phyloP scores from a whole-genome alignment of 53 echinoderm and acorn worm genomes.

The Crossaster papposus region DNA sequence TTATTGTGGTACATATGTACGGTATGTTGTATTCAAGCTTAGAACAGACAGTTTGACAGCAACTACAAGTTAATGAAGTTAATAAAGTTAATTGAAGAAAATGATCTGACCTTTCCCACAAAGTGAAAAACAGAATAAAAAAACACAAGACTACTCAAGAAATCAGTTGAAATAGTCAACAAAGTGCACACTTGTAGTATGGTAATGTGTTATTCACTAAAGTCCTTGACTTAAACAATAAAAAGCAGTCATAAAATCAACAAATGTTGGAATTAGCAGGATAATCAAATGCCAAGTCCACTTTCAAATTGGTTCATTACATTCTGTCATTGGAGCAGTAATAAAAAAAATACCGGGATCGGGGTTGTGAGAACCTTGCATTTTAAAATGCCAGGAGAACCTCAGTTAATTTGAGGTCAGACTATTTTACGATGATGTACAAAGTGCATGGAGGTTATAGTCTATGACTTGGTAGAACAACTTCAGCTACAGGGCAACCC shows the following conservation, averaged over 20 bases:
- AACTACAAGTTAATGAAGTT: background rate
- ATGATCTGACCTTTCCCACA: background rate
- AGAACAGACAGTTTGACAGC: no score
- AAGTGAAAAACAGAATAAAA: background rate
- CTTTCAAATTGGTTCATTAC: constrained; percentile 26
- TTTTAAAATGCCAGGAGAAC: background rate
- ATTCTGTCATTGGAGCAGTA: background rate
- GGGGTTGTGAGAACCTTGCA: background rate
- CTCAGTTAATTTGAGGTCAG: background rate
- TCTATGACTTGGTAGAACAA: background rate
- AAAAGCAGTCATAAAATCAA: constrained; percentile 23
- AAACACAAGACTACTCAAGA: background rate
- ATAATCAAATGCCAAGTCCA: constrained; percentile 1
- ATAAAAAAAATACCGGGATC: background rate
- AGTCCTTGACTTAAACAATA: constrained; percentile 10
- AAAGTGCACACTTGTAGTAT: background rate
- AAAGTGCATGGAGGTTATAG: background rate
- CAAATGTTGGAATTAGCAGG: background rate
- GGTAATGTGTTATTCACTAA: background rate
- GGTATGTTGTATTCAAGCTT: no score
- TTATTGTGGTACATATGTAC: no score
- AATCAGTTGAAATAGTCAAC: background rate
- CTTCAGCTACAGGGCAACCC: background rate
- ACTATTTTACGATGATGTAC: background rate
- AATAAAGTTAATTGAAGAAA: no score